A percentile compares a stretch with the other conserved stretches of the same genome.
Evolutionary conservation across 2,797 vertebrate species (phyloP).

Genomic region (Aeoliscus strigatus): DNA sequence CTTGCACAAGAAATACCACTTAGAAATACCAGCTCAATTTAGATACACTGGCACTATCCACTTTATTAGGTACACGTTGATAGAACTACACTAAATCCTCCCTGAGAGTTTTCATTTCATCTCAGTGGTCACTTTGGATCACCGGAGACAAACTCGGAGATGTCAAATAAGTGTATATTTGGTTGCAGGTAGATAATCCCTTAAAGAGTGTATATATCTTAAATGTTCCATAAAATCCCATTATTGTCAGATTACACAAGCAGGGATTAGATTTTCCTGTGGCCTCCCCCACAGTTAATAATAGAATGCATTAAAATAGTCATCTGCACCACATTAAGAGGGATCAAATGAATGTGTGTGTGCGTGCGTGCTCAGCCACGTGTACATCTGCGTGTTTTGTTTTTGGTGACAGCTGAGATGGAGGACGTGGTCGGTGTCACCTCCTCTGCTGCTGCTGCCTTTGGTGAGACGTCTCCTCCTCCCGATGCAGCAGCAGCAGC

Average conservation of each 20-base stretch:
- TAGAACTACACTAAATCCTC: too few relatives aligned
- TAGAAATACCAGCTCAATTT: too few relatives aligned
- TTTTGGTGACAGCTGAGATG: constrained; percentile 48
- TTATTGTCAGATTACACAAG: constrained; percentile 12
- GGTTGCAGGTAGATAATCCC: too few relatives aligned
- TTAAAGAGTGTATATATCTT: not conserved
- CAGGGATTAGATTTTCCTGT: constrained; percentile 23
- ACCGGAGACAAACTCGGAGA: too few relatives aligned
- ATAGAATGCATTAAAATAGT: constrained; percentile 40
- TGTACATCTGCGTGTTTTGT: constrained; percentile 12
- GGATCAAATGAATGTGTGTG: constrained; percentile 35
- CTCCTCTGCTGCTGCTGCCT: constrained; percentile 41
- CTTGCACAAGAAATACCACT: too few relatives aligned
- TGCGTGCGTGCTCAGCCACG: not conserved
- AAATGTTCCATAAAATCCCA: constrained; percentile 1
- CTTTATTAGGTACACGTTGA: too few relatives aligned
- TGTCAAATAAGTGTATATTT: too few relatives aligned
- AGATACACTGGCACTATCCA: too few relatives aligned
- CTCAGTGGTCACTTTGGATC: too few relatives aligned
- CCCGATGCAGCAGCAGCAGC: constrained; percentile 25
- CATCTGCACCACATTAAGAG: constrained; percentile 19
- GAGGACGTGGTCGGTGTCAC: constrained; percentile 43
- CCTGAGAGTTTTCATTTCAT: too few relatives aligned
- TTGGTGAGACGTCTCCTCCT: constrained; percentile 30
- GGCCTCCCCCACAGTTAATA: constrained; percentile 38